Evolutionary conservation across 2,113 vertebrate genomes (phyloP).

Genomic region (Oryctolagus cuniculus): DNA sequence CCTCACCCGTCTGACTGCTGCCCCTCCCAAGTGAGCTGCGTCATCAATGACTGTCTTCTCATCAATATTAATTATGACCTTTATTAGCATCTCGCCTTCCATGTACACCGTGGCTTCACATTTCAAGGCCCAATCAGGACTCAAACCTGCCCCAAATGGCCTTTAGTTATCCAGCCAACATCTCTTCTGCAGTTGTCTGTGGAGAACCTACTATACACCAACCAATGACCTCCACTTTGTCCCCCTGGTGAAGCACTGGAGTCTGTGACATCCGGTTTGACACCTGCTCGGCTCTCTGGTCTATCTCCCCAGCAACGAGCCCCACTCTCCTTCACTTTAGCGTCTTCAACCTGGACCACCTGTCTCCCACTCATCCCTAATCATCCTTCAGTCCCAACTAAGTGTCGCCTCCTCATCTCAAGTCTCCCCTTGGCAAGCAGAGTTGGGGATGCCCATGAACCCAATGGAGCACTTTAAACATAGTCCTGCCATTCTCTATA

Average conservation of each 20-base stretch:
- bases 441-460: not conserved
- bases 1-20: not conserved
- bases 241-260: not conserved
- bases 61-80: slow-evolving; percentile 64
- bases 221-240: not conserved
- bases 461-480: not conserved
- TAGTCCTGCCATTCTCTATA: not conserved
- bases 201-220: not conserved
- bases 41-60: not conserved
- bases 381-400: not conserved
- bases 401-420: not conserved
- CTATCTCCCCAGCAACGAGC: not conserved
- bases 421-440: not conserved
- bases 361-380: not conserved
- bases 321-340: not conserved
- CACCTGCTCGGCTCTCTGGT: not conserved
- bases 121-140: slow-evolving; percentile 29
- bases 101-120: not conserved
- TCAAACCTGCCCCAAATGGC: not conserved
- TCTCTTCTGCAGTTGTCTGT: not conserved
- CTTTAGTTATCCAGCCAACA: not conserved
- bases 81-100: slow-evolving; percentile 45
- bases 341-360: not conserved
- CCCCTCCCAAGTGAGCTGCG: not conserved
- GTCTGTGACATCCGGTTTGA: not conserved